Evolutionary conservation across 2,888 invertebrate genomes (phyloP), one percentile per base, ranked within the genome.

Genomic region (Euproctis similis): DNA sequence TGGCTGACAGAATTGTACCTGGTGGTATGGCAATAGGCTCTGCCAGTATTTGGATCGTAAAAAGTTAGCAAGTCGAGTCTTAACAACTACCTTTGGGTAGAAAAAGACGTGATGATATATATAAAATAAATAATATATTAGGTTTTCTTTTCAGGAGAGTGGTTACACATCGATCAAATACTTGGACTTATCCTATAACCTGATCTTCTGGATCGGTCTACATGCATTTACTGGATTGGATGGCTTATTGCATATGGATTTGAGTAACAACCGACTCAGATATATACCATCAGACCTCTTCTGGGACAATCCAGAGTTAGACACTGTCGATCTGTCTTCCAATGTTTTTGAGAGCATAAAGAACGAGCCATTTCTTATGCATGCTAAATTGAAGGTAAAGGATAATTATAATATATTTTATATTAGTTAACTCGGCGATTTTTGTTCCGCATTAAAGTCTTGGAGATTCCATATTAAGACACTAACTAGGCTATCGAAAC

Each of bases 181-280:
- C 12, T 59, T 88, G 9, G 81, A 87, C 46, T 51, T 88, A 20
- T 87, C 89, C 1, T 80, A 88, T 55, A 90, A 90, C 61, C 74
- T 85, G 34, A 85, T 90, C 25, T 86, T 86, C 42, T 88, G 88
- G 57, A 84, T 90, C 25, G 88, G 88, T 6, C 59, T 89, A 28
- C 86, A 89, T 42, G 88, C 88, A 0, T 90, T 90, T 50, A 61
- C 75, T 1, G 82, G 85, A 0, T 39, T 90, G 30, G 67, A 75
- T 2, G 65, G 76, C 8, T 59, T 90, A 10, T 61, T 65, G 22
- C 78, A 81, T 7, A 53, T 90, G 29, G 88, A 90, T 61, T 69
- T 90, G 14, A 88, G 89, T 24, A 85, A 81, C 46, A 90, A 90
- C 52, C 81, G 87, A 12, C 62, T 90, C 27, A 81, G 89, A 52